Percentiles rank a stretch among this genome's conserved stretches.
Evolutionary conservation across 1,140 invertebrate genomes (phyloP).

Genomic region (Drosophila varians): DNA sequence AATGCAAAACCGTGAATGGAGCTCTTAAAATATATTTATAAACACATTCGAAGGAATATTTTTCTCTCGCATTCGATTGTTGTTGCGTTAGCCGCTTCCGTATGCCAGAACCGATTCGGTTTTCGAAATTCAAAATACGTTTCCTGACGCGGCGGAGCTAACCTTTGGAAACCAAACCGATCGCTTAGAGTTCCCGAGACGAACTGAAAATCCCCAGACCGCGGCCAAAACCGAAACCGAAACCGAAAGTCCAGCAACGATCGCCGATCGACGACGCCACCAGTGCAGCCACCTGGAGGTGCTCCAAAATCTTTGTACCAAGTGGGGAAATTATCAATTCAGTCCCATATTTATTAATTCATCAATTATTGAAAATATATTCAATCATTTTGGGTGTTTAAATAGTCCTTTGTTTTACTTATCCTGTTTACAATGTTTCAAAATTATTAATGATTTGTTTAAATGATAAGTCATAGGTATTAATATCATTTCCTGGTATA

Average conservation of each 20-base stretch:
- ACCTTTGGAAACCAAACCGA: conserved; percentile 54
- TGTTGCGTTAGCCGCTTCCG: conserved; percentile 57
- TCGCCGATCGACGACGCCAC: conserved; percentile 20
- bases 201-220: conserved; percentile 55
- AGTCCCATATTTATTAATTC: neutral
- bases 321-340: neutral
- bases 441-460: too few relatives aligned
- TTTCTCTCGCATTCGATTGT: conserved; percentile 5
- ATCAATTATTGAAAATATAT: neutral
- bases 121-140: conserved; percentile 17
- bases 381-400: neutral
- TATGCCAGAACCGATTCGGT: conserved; percentile 41
- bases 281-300: conserved; percentile 18
- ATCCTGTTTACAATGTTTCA: neutral
- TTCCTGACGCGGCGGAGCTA: conserved; percentile 56
- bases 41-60: conserved; percentile 39
- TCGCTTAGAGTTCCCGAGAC: conserved; percentile 75
- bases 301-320: neutral
- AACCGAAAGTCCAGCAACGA: conserved; percentile 71
- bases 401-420: neutral
- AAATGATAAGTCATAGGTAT: too few relatives aligned
- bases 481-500: too few relatives aligned
- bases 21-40: conserved; percentile 51
- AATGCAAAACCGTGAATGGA: conserved; percentile 17
- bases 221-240: conserved; percentile 25